Evolutionary conservation across 2,888 invertebrate species (phyloP), one percentile per base, ranked within the genome.

Genomic region (Drosophila maculinotata): DNA sequence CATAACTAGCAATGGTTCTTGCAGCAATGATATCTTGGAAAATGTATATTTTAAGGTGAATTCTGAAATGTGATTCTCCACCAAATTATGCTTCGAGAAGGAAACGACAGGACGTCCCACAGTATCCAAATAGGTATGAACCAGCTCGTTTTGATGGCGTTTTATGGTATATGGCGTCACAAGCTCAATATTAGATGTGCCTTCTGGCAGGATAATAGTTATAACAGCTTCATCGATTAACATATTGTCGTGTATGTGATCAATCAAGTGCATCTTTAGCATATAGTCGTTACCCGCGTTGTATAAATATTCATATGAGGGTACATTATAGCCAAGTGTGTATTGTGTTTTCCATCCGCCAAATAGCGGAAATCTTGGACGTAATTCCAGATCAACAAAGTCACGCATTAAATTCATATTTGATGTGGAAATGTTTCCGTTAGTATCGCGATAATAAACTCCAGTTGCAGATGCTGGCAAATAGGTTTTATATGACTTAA

Each of bases 321-420:
- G 99, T 0, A 99, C 96, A 92, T 98, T 99, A 93, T 99, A 98
- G 2, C 99, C 99, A 42, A 99, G 93, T 36, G 96, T 96, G 92
- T 99, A 99, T 80, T 97, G 97, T 7, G 98, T 99, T 91, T 97
- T 97, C 99, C 99, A 99, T 10, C 99, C 99, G 54, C 99, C 99
- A 91, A 99, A 99, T 3, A 99, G 93, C 2, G 99, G 99, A 91
- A 99, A 99, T 83, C 99, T 93, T 0, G 99, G 99, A 47, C 98
- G 93, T n/a, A 99, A 93, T 88, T 99, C 99, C 3, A 99, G 92
- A 89, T 99, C 99, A 6, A 99, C 98, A 33, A 97, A 96, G 89
- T 99, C 98, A 76, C 97, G 96, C 78, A 96, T 94, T 20, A 96
- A 92, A 73, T 95, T 94, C 93, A 99, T 96, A 90, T 97, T 96